A percentile compares a stretch with the other conserved stretches of the same genome.
Evolutionary conservation across 2,797 vertebrate genomes (phyloP).

Genomic region (Peromyscus attwateri): DNA sequence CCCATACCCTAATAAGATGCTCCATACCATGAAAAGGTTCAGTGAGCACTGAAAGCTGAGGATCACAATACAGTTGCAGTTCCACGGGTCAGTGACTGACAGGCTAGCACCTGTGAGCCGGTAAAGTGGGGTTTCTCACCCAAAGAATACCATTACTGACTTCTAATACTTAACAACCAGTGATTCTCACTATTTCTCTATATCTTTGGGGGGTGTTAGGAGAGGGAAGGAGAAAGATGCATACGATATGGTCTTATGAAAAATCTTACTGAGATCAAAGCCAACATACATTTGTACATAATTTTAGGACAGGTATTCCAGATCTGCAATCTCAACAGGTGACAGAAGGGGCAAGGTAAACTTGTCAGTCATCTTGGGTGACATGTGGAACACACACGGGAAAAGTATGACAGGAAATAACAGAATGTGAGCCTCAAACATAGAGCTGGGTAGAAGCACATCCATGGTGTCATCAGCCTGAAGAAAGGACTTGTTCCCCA

Average conservation of each 20-base stretch:
- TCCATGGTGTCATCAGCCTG: not conserved
- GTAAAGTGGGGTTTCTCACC: not conserved
- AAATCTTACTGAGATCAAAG: slow-evolving; percentile 29
- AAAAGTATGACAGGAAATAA: not conserved
- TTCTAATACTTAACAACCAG: slow-evolving; percentile 46
- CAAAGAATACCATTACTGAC: slow-evolving; percentile 12
- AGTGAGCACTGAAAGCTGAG: not conserved
- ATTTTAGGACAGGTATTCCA: not conserved
- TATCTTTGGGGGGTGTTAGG: not conserved
- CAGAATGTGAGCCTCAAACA: not conserved
- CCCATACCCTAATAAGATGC: slow-evolving; percentile 25
- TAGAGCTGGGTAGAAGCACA: not conserved
- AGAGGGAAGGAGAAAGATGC: not conserved
- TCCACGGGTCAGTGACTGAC: not conserved
- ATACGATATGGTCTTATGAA: not conserved
- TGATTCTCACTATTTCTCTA: slow-evolving; percentile 28
- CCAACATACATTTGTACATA: not conserved
- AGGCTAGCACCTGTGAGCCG: not conserved
- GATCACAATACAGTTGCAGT: not conserved
- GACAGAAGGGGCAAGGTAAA: not conserved
- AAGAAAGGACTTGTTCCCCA: not conserved
- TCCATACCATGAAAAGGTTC: not conserved
- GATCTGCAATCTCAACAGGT: slow-evolving; percentile 2
- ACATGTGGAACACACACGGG: not conserved
- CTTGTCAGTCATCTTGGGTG: not conserved